phyloP scores from a whole-genome alignment of 2,888 invertebrate genomes.

The Stenodema calcarata region DNA sequence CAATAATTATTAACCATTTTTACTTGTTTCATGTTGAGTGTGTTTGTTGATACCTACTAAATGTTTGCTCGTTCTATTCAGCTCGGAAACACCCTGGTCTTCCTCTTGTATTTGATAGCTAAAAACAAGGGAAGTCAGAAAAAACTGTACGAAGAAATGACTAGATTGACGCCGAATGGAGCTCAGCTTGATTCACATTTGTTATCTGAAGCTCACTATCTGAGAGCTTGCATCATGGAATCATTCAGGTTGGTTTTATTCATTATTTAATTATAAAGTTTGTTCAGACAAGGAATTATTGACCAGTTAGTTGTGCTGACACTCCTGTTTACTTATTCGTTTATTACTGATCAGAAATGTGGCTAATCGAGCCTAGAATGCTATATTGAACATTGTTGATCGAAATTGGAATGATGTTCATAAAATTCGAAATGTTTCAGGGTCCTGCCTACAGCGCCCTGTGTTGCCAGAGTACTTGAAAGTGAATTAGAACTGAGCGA shows the following conservation, averaged over 20 bases:
- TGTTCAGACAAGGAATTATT: no score
- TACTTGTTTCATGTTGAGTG: no score
- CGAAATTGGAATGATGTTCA: background rate
- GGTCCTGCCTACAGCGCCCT: conserved; percentile 78
- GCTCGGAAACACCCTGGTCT: conserved; percentile 82
- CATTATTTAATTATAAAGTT: no score
- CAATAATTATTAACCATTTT: no score
- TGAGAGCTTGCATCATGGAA: conserved; percentile 80
- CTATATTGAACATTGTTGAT: no score
- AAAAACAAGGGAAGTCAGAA: conserved; percentile 72
- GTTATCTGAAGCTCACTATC: conserved; percentile 72
- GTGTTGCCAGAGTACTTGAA: conserved; percentile 78
- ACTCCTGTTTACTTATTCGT: no score
- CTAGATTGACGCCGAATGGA: conserved; percentile 65
- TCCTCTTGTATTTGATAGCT: conserved; percentile 77
- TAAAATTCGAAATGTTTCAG: no score
- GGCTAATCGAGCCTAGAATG: no score
- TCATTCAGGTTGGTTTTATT: conserved; percentile 70
- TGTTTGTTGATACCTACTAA: no score
- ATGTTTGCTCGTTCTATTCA: no score
- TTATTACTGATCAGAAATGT: no score
- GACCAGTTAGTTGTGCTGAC: no score
- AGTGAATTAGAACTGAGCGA: conserved; percentile 72
- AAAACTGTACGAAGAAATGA: conserved; percentile 71
- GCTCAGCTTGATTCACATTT: conserved; percentile 68